Evolutionary conservation across 1,140 invertebrate species (phyloP).

Genomic region (Sycobia sp.): DNA sequence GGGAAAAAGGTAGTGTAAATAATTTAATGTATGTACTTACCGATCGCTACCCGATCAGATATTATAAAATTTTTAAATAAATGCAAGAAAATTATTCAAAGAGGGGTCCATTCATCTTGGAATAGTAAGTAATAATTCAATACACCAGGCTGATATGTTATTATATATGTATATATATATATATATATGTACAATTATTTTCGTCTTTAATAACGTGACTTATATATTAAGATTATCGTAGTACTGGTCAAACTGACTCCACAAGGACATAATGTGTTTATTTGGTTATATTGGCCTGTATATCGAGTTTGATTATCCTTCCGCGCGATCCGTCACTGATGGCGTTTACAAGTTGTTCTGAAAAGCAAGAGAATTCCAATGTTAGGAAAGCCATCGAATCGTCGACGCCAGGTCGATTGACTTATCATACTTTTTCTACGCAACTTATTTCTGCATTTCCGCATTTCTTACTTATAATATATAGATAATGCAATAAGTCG

Average conservation of each 20-base stretch:
- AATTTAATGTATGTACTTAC: slow-evolving; percentile 36
- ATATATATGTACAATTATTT: slow-evolving; percentile 37
- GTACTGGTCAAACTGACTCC: slow-evolving; percentile 36
- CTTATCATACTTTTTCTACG: slow-evolving; percentile 8
- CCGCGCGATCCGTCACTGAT: slow-evolving; percentile 49
- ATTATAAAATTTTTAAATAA: slow-evolving; percentile 5
- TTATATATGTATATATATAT: slow-evolving; percentile 31
- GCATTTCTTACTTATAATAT: neutral
- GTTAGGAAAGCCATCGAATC: slow-evolving; percentile 38
- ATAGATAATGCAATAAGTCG: slow-evolving; percentile 1
- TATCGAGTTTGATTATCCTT: slow-evolving; percentile 50
- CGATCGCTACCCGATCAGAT: slow-evolving; percentile 31
- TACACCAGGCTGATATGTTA: too few relatives aligned
- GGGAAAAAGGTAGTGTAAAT: too few relatives aligned
- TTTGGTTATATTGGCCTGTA: slow-evolving; percentile 43
- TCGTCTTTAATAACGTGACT: slow-evolving; percentile 34
- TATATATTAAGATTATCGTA: slow-evolving; percentile 31
- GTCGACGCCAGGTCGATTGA: slow-evolving; percentile 6
- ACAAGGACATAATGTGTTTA: slow-evolving; percentile 34
- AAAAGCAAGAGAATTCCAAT: slow-evolving; percentile 53
- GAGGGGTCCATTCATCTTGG: too few relatives aligned
- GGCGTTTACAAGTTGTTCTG: slow-evolving; percentile 57
- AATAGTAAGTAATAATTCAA: too few relatives aligned
- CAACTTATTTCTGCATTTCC: slow-evolving; percentile 1
- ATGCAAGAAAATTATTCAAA: too few relatives aligned